A percentile compares a stretch with the other conserved stretches of the same genome.
Conservation (phyloP, 2,113 vertebrate species). For the Neomonachus schauinslandi region DNA sequence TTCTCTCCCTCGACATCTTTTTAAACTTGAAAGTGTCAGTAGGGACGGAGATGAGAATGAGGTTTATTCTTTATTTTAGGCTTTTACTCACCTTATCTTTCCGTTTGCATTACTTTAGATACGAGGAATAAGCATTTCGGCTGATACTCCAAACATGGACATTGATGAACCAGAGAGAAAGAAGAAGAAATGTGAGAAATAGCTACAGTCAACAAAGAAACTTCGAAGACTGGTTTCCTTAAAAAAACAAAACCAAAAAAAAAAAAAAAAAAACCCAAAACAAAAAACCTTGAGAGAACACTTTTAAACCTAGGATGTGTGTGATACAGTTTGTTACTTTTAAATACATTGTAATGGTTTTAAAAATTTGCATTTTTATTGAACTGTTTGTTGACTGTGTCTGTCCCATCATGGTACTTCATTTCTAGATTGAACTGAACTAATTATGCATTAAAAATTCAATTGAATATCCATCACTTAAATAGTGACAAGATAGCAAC, state of each 20-base stretch:
- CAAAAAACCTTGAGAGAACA: slow-evolving; percentile 3
- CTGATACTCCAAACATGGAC: slow-evolving; percentile 48
- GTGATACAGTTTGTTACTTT: slow-evolving; percentile 72
- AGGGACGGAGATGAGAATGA: not conserved
- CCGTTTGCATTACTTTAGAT: slow-evolving; percentile 85
- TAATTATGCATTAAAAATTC: slow-evolving; percentile 72
- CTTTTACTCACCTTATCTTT: slow-evolving; percentile 16
- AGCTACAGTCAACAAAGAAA: slow-evolving; percentile 67
- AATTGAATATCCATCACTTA: slow-evolving; percentile 70
- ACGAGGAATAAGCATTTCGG: slow-evolving; percentile 84
- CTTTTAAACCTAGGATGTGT: slow-evolving; percentile 48
- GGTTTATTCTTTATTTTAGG: not conserved
- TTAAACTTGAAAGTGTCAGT: not conserved
- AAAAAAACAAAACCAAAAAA: not conserved
- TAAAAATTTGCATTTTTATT: slow-evolving; percentile 77
- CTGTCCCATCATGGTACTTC: slow-evolving; percentile 16
- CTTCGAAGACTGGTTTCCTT: slow-evolving; percentile 31
- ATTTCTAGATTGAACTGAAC: slow-evolving; percentile 49
- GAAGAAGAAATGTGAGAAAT: slow-evolving; percentile 90
- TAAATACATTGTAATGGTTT: slow-evolving; percentile 79
- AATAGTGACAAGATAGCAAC: slow-evolving; percentile 63
- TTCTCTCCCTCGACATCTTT: not conserved
- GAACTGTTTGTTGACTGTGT: slow-evolving; percentile 61
- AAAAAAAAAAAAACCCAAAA: not conserved
- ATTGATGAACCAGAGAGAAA: slow-evolving; percentile 89